phyloP scores from a whole-genome alignment of 2,888 invertebrate genomes.

The Chrysodeixis includens region DNA sequence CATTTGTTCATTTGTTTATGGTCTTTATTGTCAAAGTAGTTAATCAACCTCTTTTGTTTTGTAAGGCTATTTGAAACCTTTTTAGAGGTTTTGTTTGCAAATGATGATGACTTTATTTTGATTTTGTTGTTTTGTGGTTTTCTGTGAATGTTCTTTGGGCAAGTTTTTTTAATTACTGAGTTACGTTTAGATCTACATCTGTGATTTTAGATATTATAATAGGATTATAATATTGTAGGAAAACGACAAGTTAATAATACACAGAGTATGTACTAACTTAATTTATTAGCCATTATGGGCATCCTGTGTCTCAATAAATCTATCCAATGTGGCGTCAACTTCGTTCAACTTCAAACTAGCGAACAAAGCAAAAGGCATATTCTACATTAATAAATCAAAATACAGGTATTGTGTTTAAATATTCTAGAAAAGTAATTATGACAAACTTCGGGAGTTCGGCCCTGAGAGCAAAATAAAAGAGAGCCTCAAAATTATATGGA shows the following conservation, averaged over 20 bases:
- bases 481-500: background rate
- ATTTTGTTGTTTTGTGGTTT: no score
- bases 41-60: conserved; percentile 3
- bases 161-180: no score
- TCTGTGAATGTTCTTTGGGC: no score
- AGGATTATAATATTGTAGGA: no score
- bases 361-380: conserved; percentile 32
- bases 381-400: conserved; percentile 24
- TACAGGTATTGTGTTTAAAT: conserved; percentile 26
- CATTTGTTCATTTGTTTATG: conserved; percentile 4
- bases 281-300: no score
- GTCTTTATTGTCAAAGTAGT: conserved; percentile 4
- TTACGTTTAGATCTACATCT: no score
- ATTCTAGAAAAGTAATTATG: conserved; percentile 41
- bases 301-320: no score
- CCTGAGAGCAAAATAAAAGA: conserved; percentile 18
- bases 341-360: conserved; percentile 16
- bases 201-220: no score
- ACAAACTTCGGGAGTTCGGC: conserved; percentile 4
- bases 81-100: background rate
- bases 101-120: background rate
- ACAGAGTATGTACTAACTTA: no score
- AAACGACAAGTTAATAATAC: no score
- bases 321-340: no score
- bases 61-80: background rate